Evolutionary conservation across 2,797 vertebrate genomes (phyloP).

Genomic region (Protonibea diacanthus): DNA sequence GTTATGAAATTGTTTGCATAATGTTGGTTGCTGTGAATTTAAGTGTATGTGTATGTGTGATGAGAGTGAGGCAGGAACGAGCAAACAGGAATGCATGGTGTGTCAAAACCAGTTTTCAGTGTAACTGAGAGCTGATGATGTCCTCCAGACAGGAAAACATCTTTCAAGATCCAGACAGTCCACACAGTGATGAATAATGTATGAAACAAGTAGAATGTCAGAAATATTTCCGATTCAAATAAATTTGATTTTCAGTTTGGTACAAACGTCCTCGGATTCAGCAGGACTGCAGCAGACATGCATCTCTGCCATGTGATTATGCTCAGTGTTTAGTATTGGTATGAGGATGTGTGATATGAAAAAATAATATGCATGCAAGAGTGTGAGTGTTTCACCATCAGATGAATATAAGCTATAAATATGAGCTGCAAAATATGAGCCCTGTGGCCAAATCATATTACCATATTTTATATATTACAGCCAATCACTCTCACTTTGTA

Average conservation of each 20-base stretch:
- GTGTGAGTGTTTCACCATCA: not conserved
- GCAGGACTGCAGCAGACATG: not conserved
- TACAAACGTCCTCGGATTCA: not conserved
- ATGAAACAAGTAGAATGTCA: not conserved
- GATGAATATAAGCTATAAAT: conserved; percentile 11
- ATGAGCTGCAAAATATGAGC: conserved; percentile 20
- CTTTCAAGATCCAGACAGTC: not conserved
- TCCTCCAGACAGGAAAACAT: not conserved
- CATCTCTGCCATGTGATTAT: not conserved
- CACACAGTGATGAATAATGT: not conserved
- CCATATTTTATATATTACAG: conserved; percentile 12
- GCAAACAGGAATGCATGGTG: not conserved
- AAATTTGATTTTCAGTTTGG: not conserved
- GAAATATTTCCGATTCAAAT: not conserved
- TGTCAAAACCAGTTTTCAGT: not conserved
- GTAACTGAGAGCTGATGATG: not conserved
- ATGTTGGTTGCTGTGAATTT: too few relatives aligned
- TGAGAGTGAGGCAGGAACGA: not conserved
- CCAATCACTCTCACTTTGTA: not conserved
- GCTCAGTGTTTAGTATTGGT: not conserved
- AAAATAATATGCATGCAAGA: not conserved
- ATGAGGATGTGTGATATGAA: not conserved
- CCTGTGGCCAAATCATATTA: conserved; percentile 17
- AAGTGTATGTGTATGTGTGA: not conserved
- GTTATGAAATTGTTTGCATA: too few relatives aligned